Percentiles rank a stretch among this genome's conserved stretches.
phyloP scores from a whole-genome alignment of 2,888 invertebrate genomes.

The Hypena proboscidalis region DNA sequence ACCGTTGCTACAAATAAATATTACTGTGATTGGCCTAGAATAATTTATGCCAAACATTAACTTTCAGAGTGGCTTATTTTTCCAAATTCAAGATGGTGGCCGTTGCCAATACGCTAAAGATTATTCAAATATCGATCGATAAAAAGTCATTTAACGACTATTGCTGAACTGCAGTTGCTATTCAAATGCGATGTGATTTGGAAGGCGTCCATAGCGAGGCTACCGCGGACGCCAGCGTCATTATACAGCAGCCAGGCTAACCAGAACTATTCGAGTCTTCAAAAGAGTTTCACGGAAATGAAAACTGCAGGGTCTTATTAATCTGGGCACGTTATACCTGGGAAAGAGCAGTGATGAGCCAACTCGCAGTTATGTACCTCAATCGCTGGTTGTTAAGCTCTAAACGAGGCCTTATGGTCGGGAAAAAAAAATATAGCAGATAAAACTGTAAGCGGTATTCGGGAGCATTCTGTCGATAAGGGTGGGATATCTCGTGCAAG shows the following conservation, averaged over 20 bases:
- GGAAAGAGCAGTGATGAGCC: conserved; percentile 71
- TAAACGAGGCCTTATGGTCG: conserved; percentile 62
- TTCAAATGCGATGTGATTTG: conserved; percentile 79
- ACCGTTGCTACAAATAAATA: conserved; percentile 21
- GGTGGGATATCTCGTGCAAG: conserved; percentile 11
- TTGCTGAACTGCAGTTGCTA: conserved; percentile 66
- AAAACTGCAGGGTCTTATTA: conserved; percentile 47
- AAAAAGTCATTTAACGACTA: conserved; percentile 67
- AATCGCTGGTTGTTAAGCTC: conserved; percentile 72
- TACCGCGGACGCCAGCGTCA: conserved; percentile 58
- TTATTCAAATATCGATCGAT: conserved; percentile 51
- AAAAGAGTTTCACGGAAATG: conserved; percentile 36
- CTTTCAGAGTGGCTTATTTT: conserved; percentile 12
- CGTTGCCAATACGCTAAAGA: conserved; percentile 18
- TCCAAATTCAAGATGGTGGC: conserved; percentile 13
- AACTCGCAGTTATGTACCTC: conserved; percentile 69
- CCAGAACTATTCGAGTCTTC: conserved; percentile 49
- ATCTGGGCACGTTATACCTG: conserved; percentile 65
- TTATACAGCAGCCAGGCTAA: conserved; percentile 56
- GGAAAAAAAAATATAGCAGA: conserved; percentile 59
- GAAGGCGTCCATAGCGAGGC: conserved; percentile 69
- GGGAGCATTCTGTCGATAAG: conserved; percentile 44
- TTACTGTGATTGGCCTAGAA: conserved; percentile 1
- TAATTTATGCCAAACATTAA: conserved; percentile 17
- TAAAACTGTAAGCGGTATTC: conserved; percentile 53